Percentiles rank a stretch among this genome's conserved stretches.
Evolutionary conservation across 2,113 vertebrate species (phyloP).

Genomic region (Prionailurus bengalensis): DNA sequence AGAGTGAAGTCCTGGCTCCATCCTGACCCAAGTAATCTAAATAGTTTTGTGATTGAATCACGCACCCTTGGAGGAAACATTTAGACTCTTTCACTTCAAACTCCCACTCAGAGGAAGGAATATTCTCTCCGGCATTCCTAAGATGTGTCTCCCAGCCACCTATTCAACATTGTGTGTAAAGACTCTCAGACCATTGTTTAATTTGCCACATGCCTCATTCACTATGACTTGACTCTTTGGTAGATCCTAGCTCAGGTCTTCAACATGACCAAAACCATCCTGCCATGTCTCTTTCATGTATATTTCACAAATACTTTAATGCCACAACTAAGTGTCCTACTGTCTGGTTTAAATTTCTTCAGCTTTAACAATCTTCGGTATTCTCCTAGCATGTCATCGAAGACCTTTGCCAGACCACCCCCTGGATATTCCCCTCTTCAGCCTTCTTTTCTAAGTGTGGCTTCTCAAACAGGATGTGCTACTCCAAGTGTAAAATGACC

Average conservation of each 20-base stretch:
- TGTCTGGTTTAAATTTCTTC: neutral
- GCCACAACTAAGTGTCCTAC: neutral
- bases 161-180: fast-evolving
- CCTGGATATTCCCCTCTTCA: fast-evolving
- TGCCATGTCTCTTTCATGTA: neutral
- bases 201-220: fast-evolving
- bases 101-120: neutral
- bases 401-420: fast-evolving
- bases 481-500: neutral
- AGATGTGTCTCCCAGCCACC: fast-evolving
- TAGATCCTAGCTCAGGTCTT: neutral
- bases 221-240: fast-evolving
- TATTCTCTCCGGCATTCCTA: fast-evolving
- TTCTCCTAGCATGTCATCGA: fast-evolving
- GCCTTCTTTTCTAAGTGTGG: neutral
- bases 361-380: neutral
- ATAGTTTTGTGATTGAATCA: neutral
- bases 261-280: neutral
- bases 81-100: neutral
- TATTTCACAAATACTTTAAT: neutral
- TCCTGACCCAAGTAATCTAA: neutral
- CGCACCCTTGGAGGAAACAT: neutral
- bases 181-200: fast-evolving
- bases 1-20: neutral
- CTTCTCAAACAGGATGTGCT: neutral